Base-by-base conservation (phyloP, 1,140 invertebrate species). In the Palaemon carinicauda region DNA sequence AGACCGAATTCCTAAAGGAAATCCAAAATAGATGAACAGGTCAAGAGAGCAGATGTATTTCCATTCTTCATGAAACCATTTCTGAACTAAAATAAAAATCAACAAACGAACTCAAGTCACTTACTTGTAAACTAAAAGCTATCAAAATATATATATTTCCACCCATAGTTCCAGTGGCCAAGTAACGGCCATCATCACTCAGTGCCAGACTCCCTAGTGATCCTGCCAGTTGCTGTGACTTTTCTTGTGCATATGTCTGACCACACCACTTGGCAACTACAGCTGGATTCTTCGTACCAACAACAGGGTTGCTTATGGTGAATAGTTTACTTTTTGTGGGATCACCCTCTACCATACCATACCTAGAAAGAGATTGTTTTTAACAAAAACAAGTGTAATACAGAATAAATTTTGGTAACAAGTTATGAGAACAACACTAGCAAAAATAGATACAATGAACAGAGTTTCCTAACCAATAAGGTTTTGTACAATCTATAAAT, bases 151-250 rank as follows among this genome's bases (percentile, higher is more conserved):
- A 94, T 10, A 99, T 96, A 90, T 95, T 96, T 71, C 97, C 97
- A 89, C 96, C 96, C 96, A 98, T 97, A 29, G 96, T 98, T 9
- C 97, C 98, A 19, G 98, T 94, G 84, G 96, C 97, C 2, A 98
- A 93, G 91, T 97, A 99, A 89, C 95, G 93, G 0, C 97, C 98
- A 93, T 98, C 96, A 90, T 97, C 95, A 84, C 97, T 94, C 10
- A 98, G 96, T 17, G 97, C 95, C 81, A 99, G 91, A 15, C 96
- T 96, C 1, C 96, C 96, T 4, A 98, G 91, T 80, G 95, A 95
- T 91, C 98, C 90, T 10, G 92, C 91, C 53, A 91, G 89, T 31
- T 87, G 89, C 41, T 90, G 88, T 19, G 91, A 88, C 79, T 91
- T 90, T 75, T 91, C 90, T 15, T 91, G 87, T 33, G 79, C 89